Base-by-base conservation (phyloP, 92 coral and sea anemone species). In the Zoanthus sociatus region DNA sequence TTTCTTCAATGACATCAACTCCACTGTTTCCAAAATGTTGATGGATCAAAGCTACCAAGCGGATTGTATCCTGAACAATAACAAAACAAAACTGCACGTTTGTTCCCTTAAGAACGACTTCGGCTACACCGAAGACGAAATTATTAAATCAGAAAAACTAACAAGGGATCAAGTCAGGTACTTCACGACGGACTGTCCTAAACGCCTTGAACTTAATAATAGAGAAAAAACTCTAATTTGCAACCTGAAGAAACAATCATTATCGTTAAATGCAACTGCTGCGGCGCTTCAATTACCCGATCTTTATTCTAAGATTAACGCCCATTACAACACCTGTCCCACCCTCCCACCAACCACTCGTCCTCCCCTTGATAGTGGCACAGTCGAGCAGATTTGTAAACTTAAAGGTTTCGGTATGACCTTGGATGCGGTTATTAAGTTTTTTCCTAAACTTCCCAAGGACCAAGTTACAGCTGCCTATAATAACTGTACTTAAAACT, bases 221-320 rank as follows among this genome's bases (percentile, higher is more conserved):
- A 71, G 33, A 4, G 76, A 71, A 37, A 33, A 71, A 71, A 71
- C 76, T 17, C 76, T 33, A 71, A 46, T 71, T 44, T 71, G 76
- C 16, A 50, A 31, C 18, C 12, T 71, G 51, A 71, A 71, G 45
- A 32, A 32, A 16, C 18, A 71, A 12, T 50, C 51, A 8, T 26
- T 71, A 71, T 71, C 76, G 47, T 50, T n/a, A 14, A 45, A 10
- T 1, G 3, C 8, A 20, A 71, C 33, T 42, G 76, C 76, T 10
- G 2, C 17, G 0, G 8, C 33, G 46, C 76, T 71, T 32, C 13
- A 32, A 71, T n/a, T 17, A 26, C 26, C 18, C 16, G 9, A 71
- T 15, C 6, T 71, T 14, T 46, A 12, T 15, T 11, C 48, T 13
- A 16, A 71, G 48, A 37, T 37, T 9, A 20, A 32, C 33, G 76